These are phyloP conservation scores for Melitaea cinxia DNA, from an alignment of 1,140 invertebrate species.

Conservation along the genomic window DNA sequence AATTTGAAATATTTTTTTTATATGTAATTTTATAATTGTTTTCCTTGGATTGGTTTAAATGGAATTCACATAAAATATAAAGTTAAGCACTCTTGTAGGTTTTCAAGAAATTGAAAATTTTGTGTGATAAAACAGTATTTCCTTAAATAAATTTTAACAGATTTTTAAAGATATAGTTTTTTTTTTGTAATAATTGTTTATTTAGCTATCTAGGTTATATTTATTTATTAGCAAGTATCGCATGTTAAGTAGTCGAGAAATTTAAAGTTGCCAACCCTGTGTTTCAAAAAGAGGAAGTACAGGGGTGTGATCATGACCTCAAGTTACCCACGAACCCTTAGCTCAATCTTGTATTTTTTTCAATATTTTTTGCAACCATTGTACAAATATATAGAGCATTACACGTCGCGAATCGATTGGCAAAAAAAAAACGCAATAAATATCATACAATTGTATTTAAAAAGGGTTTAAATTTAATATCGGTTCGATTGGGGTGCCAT, in stretches of 20 bases:
- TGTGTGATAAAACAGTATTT: too few relatives aligned
- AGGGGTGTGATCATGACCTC: constrained; percentile 73
- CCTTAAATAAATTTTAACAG: too few relatives aligned
- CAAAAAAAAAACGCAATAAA: constrained; percentile 73
- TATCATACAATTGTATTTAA: constrained; percentile 79
- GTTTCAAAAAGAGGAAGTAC: constrained; percentile 65
- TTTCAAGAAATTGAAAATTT: too few relatives aligned
- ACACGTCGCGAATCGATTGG: constrained; percentile 55
- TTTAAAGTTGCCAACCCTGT: constrained; percentile 54
- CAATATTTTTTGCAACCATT: constrained; percentile 34
- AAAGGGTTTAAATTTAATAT: constrained; percentile 78
- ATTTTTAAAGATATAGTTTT: too few relatives aligned
- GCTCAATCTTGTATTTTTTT: constrained; percentile 44
- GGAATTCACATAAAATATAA: too few relatives aligned
- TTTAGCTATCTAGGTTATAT: too few relatives aligned
- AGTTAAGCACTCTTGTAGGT: too few relatives aligned
- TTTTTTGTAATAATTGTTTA: too few relatives aligned
- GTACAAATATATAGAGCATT: constrained; percentile 65
- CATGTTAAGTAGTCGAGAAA: too few relatives aligned
- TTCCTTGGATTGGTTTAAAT: too few relatives aligned
- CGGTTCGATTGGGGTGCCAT: constrained; percentile 63
- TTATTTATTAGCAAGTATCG: too few relatives aligned
- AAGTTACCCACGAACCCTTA: constrained; percentile 20
- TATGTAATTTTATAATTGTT: too few relatives aligned
- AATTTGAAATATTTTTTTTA: constrained; percentile 9